These are phyloP conservation scores for Diceros bicornis DNA, from an alignment of 2,797 vertebrate species.

Conservation along the genomic window DNA sequence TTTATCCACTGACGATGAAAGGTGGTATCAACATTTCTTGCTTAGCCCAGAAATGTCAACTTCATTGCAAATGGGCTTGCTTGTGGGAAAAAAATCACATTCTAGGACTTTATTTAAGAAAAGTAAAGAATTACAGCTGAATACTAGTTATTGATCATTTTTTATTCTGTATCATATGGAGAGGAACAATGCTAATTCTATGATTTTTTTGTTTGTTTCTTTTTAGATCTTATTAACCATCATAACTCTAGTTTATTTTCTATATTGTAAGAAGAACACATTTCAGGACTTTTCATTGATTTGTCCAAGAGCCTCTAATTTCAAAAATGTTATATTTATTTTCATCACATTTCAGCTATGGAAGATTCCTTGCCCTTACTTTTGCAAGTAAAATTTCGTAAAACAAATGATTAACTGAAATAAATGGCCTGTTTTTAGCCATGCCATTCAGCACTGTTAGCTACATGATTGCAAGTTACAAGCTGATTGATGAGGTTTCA, in stretches of 20 bases:
- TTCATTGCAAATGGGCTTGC: not conserved
- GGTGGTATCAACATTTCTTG: not conserved
- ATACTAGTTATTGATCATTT: not conserved
- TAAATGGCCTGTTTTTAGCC: slow-evolving; percentile 81
- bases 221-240: slow-evolving; percentile 12
- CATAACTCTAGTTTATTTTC: slow-evolving; percentile 20
- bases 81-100: not conserved
- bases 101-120: not conserved
- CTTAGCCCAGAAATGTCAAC: not conserved
- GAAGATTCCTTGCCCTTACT: not conserved
- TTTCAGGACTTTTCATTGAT: slow-evolving; percentile 35
- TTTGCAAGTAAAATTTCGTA: slow-evolving; percentile 80
- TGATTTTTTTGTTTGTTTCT: not conserved
- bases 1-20: not conserved
- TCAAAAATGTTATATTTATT: slow-evolving; percentile 36
- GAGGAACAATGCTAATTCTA: not conserved
- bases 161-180: not conserved
- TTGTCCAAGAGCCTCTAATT: slow-evolving; percentile 37
- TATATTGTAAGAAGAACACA: not conserved
- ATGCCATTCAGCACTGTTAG: slow-evolving; percentile 80
- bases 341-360: not conserved
- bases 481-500: slow-evolving; percentile 77
- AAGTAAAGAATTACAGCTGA: slow-evolving; percentile 25
- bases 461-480: slow-evolving; percentile 81
- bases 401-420: slow-evolving; percentile 86